Base-by-base conservation (phyloP, 2,888 invertebrate genomes). In the Oxystoma pomonae region DNA sequence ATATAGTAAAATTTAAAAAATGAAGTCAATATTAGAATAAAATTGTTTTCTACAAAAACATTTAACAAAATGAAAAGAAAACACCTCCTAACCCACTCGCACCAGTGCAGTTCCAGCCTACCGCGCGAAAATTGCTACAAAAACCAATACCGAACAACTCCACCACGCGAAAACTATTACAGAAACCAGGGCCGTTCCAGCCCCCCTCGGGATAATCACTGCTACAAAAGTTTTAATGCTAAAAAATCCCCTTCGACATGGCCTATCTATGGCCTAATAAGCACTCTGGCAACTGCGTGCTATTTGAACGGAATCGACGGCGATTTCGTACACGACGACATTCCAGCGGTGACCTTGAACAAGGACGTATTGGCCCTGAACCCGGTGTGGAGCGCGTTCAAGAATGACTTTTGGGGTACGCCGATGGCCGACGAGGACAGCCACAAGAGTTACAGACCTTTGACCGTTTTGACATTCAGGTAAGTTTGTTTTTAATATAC, bases 351-450 rank as follows among this genome's bases (percentile, higher is more conserved):
- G 71, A 88, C 89, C 74, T 84, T 88, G 68, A 94, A 94, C 79
- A 85, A 86, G 74, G 94, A 94, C 79, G 94, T 93, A 68, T 84
- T 87, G 58, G 92, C 89, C 0, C 82, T 83, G 60, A 88, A 85
- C 67, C 81, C 86, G 22, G 78, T 90, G 72, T 75, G 82, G 67
- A 84, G 84, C 72, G 83, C 90, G 72, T 87, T 91, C 75, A 82
- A 83, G 72, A 90, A 92, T 78, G 94, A 94, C 80, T 94, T 93
- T 78, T 94, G 94, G 94, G 94, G 94, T n/a, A 90, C 89, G 61
- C 88, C 91, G 35, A 92, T 94, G 90, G 84, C 86, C n/a, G 90
- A 91, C 75, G 81, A 87, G 60, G 85, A 84, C 75, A 93, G 92
- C 73, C 94, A 94, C 81, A 94, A 94, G 83, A 92, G 92, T 60